A percentile compares a stretch with the other conserved stretches of the same genome.
Evolutionary conservation across 2,113 vertebrate species (phyloP).

Genomic region (Peromyscus polionotus): DNA sequence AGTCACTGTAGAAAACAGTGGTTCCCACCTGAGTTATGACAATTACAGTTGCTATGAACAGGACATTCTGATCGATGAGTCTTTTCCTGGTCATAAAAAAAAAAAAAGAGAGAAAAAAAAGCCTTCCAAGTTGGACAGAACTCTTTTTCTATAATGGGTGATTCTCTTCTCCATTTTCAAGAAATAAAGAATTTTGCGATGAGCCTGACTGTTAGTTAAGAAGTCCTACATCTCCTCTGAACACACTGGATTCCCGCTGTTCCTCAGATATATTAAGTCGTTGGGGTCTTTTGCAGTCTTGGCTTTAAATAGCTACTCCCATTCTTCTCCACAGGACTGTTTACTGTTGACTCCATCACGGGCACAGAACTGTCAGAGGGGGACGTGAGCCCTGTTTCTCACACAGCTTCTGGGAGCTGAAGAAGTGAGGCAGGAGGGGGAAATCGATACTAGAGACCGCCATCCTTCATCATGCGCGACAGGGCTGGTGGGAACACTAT

Average conservation of each 20-base stretch:
- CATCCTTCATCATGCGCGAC: constrained; percentile 66
- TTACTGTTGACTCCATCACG: constrained; percentile 51
- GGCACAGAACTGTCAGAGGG: not conserved
- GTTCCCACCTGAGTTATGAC: too few relatives aligned
- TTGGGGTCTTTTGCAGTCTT: not conserved
- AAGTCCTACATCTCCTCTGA: not conserved
- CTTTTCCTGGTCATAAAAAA: not conserved
- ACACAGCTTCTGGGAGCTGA: constrained; percentile 2
- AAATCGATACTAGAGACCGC: constrained; percentile 71
- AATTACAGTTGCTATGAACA: not conserved
- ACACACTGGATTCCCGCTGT: not conserved
- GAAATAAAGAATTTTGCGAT: not conserved
- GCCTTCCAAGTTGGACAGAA: not conserved
- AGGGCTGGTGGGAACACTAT: constrained; percentile 68
- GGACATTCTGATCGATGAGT: not conserved
- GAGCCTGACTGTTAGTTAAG: not conserved
- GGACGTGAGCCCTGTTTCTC: constrained; percentile 41
- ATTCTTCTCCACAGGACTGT: constrained; percentile 9
- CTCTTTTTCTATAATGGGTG: not conserved
- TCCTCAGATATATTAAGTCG: not conserved
- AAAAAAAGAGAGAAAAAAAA: not conserved
- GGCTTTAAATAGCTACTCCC: not conserved
- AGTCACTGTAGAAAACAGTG: fast-evolving
- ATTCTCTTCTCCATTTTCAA: not conserved
- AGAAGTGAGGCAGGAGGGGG: constrained; percentile 46